Evolutionary conservation across 1,140 invertebrate species (phyloP), one percentile per base, ranked within the genome.

Genomic region (Grapholita molesta): DNA sequence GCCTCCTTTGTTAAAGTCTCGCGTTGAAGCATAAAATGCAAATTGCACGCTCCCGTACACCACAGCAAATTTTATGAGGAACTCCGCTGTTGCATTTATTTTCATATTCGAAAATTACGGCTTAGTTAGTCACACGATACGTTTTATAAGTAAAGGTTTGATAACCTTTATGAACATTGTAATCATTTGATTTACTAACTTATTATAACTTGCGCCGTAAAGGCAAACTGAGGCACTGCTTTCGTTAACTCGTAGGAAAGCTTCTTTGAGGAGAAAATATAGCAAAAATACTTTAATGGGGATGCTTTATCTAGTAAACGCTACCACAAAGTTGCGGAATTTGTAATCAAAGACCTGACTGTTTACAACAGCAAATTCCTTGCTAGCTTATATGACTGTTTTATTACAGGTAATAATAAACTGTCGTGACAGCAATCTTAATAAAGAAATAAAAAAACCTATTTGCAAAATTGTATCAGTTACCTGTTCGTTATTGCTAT

Each of bases 11-110:
- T 80, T 74, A 78, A 61, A 61, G 73, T 68, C 53, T 70, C 71
- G 73, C 70, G 73, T 73, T 67, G 73, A 67, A 72, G 72, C 76
- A 80, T 80, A 80, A 83, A 80, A 81, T 81, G 79, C 75, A 81
- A 81, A 83, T 83, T 81, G 69, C 78, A 77, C 42, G 68, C 73
- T 76, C 71, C 70, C 71, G 66, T 68, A 71, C 70, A 72, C 74
- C 73, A 70, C 78, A 68, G 72, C 69, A 64, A 71, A 68, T 78
- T 68, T 75, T 72, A 72, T 67, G 65, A 69, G 68, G 67, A 64
- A 65, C 69, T 33, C 66, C 68, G 57, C 64, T 64, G 32, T 18
- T 53, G 67, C 64, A 70, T 73, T 48, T 71, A 71, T 69, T 66
- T 38, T 73, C 70, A 76, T 73, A 70, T 76, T 76, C 64, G 67